A percentile compares a stretch with the other conserved stretches of the same genome.
phyloP scores from a whole-genome alignment of 1,140 invertebrate species.

The Lasioglossum albipes region DNA sequence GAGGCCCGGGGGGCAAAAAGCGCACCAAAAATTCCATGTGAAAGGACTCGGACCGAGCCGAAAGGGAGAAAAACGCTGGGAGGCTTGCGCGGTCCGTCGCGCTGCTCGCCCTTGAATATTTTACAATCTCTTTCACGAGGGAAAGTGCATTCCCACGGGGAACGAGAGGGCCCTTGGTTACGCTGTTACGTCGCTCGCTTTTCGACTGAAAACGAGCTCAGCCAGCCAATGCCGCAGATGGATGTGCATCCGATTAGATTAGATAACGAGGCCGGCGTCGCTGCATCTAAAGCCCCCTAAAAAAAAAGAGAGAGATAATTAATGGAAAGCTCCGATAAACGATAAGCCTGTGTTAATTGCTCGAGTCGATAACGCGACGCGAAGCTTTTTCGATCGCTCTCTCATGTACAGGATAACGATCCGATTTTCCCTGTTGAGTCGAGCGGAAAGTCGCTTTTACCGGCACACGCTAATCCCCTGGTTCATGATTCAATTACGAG shows the following conservation, averaged over 20 bases:
- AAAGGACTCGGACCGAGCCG: neutral
- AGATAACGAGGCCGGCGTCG: slow-evolving; percentile 27
- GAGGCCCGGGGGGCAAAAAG: neutral
- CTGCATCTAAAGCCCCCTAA: neutral
- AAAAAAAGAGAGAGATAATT: too few relatives aligned
- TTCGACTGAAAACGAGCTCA: slow-evolving; percentile 27
- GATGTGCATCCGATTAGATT: slow-evolving; percentile 52
- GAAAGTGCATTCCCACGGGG: slow-evolving; percentile 47
- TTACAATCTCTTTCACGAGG: slow-evolving; percentile 35
- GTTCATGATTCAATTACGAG: too few relatives aligned
- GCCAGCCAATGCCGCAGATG: neutral
- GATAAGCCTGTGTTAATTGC: neutral
- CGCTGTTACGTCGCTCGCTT: slow-evolving; percentile 15
- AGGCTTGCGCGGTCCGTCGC: neutral
- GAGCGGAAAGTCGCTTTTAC: too few relatives aligned
- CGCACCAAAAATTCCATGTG: neutral
- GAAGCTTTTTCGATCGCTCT: neutral
- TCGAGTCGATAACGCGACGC: neutral
- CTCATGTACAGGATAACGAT: neutral
- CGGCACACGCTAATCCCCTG: too few relatives aligned
- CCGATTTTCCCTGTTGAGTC: too few relatives aligned
- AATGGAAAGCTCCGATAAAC: neutral
- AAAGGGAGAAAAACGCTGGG: slow-evolving; percentile 4
- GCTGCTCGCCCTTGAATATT: slow-evolving; percentile 36
- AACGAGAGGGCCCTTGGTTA: slow-evolving; percentile 43